Evolutionary conservation across 1,140 invertebrate species (phyloP).

Genomic region (Homalodisca vitripennis): DNA sequence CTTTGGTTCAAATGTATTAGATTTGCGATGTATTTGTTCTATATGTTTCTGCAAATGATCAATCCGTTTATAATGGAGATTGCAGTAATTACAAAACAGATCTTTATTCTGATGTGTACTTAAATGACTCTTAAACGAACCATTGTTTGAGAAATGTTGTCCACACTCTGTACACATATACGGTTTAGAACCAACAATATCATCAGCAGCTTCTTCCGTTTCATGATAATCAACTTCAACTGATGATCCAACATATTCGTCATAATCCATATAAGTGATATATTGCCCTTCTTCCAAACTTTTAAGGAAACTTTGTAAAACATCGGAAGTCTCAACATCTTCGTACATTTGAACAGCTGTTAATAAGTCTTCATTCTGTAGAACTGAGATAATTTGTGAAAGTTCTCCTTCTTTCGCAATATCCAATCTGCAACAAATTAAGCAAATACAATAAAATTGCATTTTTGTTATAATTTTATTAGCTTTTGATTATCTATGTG

Average conservation of each 20-base stretch:
- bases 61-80: not conserved
- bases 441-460: too few species aligned
- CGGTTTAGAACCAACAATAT: not conserved
- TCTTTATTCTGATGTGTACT: constrained; percentile 21
- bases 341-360: constrained; percentile 14
- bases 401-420: too few species aligned
- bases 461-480: too few species aligned
- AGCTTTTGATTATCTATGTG: too few species aligned
- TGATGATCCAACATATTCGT: not conserved
- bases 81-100: constrained; percentile 17
- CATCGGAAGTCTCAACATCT: constrained; percentile 8
- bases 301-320: not conserved
- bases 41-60: constrained; percentile 24
- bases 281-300: constrained; percentile 12
- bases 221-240: not conserved
- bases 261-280: constrained; percentile 2
- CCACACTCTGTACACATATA: constrained; percentile 26
- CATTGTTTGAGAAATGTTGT: not conserved
- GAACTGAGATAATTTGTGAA: too few species aligned
- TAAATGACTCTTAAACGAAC: not conserved
- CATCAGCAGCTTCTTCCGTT: not conserved
- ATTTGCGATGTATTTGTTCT: not conserved
- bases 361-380: too few species aligned
- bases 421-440: too few species aligned
- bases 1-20: not conserved